phyloP scores from a whole-genome alignment of 2,888 invertebrate genomes.

The Xiphydria camelus region DNA sequence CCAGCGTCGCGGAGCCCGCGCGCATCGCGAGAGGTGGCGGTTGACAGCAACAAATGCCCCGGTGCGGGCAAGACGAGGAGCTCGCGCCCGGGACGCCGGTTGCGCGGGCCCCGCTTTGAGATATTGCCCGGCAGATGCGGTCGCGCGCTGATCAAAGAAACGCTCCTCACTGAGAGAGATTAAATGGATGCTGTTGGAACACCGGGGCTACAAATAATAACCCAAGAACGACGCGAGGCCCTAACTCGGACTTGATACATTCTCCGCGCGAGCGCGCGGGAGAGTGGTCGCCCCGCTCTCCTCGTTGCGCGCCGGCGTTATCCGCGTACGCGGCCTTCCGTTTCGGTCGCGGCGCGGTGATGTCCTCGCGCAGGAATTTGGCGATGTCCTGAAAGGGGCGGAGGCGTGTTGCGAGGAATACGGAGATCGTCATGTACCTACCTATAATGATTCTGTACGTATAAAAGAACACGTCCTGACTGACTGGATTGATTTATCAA shows the following conservation, averaged over 20 bases:
- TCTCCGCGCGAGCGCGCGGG: constrained; percentile 28
- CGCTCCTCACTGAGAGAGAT: constrained; percentile 55
- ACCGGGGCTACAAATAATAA: constrained; percentile 54
- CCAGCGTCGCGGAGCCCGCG: background rate
- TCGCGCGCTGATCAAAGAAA: constrained; percentile 57
- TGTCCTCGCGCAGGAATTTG: too few species aligned
- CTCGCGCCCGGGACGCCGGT: constrained; percentile 52
- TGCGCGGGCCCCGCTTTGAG: constrained; percentile 50
- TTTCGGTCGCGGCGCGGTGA: too few species aligned
- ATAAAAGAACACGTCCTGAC: too few species aligned
- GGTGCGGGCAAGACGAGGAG: constrained; percentile 53
- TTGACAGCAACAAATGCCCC: constrained; percentile 55
- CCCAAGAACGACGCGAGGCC: constrained; percentile 31
- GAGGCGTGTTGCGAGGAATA: too few species aligned
- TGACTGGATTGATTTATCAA: too few species aligned
- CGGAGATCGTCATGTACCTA: too few species aligned
- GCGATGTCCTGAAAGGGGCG: too few species aligned
- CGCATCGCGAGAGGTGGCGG: constrained; percentile 39
- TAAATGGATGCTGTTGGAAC: constrained; percentile 55
- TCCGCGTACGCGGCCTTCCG: too few species aligned
- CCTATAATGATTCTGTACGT: too few species aligned
- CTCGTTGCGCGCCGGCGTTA: constrained; percentile 24
- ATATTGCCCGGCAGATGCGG: constrained; percentile 56
- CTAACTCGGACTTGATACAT: constrained; percentile 49
- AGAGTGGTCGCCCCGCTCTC: constrained; percentile 28